Percentiles rank a stretch among this genome's conserved stretches.
Evolutionary conservation across 64 coral and sea anemone genomes (phyloP).

Genomic region (Acropora yongei): DNA sequence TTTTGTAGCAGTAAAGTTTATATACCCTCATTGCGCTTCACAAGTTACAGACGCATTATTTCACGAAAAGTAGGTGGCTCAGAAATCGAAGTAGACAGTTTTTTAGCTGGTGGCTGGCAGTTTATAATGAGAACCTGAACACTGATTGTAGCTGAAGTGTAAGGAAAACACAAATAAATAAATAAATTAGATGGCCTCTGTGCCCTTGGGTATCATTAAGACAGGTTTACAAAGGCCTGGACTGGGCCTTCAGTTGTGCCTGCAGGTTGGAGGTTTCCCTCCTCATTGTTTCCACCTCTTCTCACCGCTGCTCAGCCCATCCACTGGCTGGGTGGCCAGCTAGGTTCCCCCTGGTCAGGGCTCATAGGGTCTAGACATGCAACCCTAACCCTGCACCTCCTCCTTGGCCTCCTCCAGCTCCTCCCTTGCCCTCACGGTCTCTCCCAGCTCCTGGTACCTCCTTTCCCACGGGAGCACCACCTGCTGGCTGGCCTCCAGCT

Average conservation of each 20-base stretch:
- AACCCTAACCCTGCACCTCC: conserved; percentile 4
- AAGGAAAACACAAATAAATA: conserved; percentile 7
- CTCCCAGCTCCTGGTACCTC: conserved; percentile 13
- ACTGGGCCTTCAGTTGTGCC: conserved; percentile 13
- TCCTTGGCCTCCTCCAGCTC: conserved; percentile 7
- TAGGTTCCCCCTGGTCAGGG: conserved; percentile 3
- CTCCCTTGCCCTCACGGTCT: conserved; percentile 1
- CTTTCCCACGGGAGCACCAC: conserved; percentile 13
- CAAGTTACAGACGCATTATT: conserved; percentile 12
- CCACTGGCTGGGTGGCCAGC: conserved; percentile 4
- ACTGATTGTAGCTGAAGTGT: conserved; percentile 15
- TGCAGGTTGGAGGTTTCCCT: conserved; percentile 10
- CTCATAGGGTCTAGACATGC: conserved; percentile 5
- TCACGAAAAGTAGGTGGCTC: not conserved
- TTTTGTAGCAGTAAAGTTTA: conserved; percentile 13
- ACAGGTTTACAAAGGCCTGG: conserved; percentile 14
- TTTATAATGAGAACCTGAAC: conserved; percentile 12
- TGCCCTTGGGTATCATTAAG: conserved; percentile 14
- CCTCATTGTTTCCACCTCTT: not conserved
- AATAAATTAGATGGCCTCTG: not conserved
- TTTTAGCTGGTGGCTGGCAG: conserved; percentile 14
- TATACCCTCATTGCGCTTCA: not conserved
- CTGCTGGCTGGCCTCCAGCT: not conserved
- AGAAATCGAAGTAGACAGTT: conserved; percentile 8
- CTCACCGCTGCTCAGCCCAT: conserved; percentile 9